Conservation (phyloP, 2,888 invertebrate species). For the Amphiduros pacificus region DNA sequence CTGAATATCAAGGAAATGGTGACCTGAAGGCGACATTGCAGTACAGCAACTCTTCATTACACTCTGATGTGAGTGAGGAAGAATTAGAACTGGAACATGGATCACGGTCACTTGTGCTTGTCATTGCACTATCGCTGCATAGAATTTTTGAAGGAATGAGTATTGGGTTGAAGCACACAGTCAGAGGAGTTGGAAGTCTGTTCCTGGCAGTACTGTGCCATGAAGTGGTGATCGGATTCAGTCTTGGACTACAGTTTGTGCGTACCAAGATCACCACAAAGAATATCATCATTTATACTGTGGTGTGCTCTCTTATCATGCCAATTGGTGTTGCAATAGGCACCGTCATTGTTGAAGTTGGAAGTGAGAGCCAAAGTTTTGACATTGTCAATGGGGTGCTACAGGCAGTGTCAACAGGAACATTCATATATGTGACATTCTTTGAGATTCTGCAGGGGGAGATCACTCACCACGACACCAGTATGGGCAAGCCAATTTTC, state of each 20-base stretch:
- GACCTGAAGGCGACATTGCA: background rate
- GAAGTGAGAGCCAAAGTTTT: conserved; percentile 27
- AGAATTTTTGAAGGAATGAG: conserved; percentile 66
- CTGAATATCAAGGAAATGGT: too few species aligned
- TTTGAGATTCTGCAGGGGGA: conserved; percentile 85
- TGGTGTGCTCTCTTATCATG: conserved; percentile 31
- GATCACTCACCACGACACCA: conserved; percentile 15
- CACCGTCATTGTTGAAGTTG: conserved; percentile 29
- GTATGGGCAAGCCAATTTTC: background rate
- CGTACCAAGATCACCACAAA: conserved; percentile 27
- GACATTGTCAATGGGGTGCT: conserved; percentile 49
- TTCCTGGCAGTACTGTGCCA: conserved; percentile 63
- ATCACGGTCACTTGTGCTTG: conserved; percentile 59
- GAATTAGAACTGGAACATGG: conserved; percentile 6
- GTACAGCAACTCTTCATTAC: background rate
- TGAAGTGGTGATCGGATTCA: conserved; percentile 65
- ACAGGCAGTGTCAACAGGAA: conserved; percentile 87
- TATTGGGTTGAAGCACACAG: conserved; percentile 61
- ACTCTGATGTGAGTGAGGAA: background rate
- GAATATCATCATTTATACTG: conserved; percentile 21
- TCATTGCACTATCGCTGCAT: conserved; percentile 64
- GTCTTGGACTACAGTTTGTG: conserved; percentile 61
- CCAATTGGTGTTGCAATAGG: conserved; percentile 34
- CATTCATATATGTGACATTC: conserved; percentile 89
- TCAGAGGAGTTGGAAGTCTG: conserved; percentile 45